A percentile compares a stretch with the other conserved stretches of the same genome.
Evolutionary conservation across 2,888 invertebrate species (phyloP).

Genomic region (Orchesella flavescens): DNA sequence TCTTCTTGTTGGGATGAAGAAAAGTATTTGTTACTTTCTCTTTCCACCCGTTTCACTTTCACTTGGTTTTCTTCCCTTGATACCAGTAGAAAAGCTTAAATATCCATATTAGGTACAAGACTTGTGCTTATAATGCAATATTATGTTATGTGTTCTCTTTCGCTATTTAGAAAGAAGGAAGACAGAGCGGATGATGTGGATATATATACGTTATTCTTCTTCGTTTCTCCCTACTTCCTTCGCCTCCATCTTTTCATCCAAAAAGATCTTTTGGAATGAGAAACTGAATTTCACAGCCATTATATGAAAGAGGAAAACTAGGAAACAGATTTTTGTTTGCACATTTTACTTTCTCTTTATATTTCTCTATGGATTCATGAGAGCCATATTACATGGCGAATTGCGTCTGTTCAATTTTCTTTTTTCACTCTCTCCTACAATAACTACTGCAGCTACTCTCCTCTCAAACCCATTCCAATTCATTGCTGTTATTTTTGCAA

Average conservation of each 20-base stretch:
- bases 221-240: background rate
- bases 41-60: background rate
- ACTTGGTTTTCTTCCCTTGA: background rate
- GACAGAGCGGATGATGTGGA: background rate
- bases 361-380: conserved; percentile 50
- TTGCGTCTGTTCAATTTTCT: conserved; percentile 9
- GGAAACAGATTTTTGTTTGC: conserved; percentile 7
- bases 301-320: background rate
- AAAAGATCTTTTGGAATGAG: background rate
- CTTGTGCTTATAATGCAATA: too few relatives aligned
- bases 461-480: background rate
- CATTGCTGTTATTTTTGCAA: conserved; percentile 1
- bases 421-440: background rate
- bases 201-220: conserved; percentile 8
- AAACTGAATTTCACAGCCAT: conserved; percentile 10
- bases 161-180: too few relatives aligned
- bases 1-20: background rate
- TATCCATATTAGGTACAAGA: too few relatives aligned
- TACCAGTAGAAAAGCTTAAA: too few relatives aligned
- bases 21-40: conserved; percentile 32
- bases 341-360: conserved; percentile 22
- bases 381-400: conserved; percentile 16
- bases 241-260: background rate
- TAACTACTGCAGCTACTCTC: too few relatives aligned
- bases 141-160: too few relatives aligned